Conservation (phyloP, 2,797 vertebrate species). For the Falco naumanni region DNA sequence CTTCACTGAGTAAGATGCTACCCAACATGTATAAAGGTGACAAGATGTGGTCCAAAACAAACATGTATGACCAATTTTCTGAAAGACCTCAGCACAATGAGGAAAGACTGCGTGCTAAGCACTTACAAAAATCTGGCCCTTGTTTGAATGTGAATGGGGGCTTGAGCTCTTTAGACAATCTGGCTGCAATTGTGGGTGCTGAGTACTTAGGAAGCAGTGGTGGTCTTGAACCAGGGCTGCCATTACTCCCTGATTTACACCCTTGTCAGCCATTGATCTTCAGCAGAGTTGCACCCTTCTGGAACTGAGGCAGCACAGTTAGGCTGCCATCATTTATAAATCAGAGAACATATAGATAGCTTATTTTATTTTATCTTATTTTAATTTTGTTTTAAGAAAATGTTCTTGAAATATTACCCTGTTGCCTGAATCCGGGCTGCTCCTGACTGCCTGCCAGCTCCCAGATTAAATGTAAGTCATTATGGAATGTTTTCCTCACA, state of each 20-base stretch:
- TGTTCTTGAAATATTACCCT: conserved; percentile 66
- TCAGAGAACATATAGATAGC: background rate
- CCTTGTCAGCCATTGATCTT: conserved; percentile 27
- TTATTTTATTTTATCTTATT: background rate
- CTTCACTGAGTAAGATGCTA: background rate
- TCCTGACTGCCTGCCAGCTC: conserved; percentile 72
- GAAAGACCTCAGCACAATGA: conserved; percentile 38
- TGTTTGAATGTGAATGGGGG: conserved; percentile 24
- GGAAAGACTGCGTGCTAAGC: conserved; percentile 27
- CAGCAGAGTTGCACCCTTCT: conserved; percentile 12
- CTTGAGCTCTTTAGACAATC: conserved; percentile 47
- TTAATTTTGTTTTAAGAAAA: conserved; percentile 49
- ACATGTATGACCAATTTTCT: conserved; percentile 48
- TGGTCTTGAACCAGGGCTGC: conserved; percentile 33
- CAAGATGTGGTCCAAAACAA: conserved; percentile 51
- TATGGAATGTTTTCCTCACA: conserved; percentile 77
- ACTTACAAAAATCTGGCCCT: conserved; percentile 50
- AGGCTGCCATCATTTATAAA: conserved; percentile 15
- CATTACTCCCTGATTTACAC: conserved; percentile 45
- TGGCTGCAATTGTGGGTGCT: conserved; percentile 47
- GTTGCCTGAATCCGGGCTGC: conserved; percentile 65
- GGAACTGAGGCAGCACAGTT: background rate
- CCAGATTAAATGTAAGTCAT: conserved; percentile 78
- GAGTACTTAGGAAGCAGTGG: conserved; percentile 39
- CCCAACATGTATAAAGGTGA: background rate